Percentiles rank a stretch among this genome's conserved stretches.
phyloP scores from a whole-genome alignment of 2,888 invertebrate species.

The Callyntrura sp. region DNA sequence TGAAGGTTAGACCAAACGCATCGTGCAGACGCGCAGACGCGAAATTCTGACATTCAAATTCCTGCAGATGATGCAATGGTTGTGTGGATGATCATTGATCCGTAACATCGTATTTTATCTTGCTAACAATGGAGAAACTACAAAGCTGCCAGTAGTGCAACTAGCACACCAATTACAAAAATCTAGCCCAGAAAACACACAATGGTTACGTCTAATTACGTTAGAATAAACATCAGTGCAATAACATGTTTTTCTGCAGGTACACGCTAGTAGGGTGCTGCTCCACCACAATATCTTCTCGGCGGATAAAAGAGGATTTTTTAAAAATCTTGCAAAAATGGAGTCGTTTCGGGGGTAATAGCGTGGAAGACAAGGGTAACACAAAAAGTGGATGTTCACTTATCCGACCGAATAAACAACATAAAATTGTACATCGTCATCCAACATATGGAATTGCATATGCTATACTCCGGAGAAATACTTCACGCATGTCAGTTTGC shows the following conservation, averaged over 20 bases:
- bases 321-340: constrained; percentile 58
- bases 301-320: background rate
- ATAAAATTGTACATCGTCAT: background rate
- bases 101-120: too few relatives aligned
- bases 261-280: background rate
- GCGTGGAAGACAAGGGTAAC: background rate
- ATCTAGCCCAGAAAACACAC: too few relatives aligned
- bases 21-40: too few relatives aligned
- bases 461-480: background rate
- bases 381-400: background rate
- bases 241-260: background rate
- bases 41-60: too few relatives aligned
- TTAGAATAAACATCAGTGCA: background rate
- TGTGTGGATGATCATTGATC: background rate
- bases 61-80: background rate
- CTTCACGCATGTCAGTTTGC: constrained; percentile 24
- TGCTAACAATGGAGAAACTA: too few relatives aligned
- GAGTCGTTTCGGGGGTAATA: constrained; percentile 21
- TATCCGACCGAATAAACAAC: constrained; percentile 12
- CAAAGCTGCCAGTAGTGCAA: background rate
- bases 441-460: background rate
- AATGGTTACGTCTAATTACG: too few relatives aligned
- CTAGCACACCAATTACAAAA: background rate
- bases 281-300: background rate
- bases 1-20: too few relatives aligned